Conservation (phyloP, 2,113 vertebrate genomes). For the Mirza zaza region DNA sequence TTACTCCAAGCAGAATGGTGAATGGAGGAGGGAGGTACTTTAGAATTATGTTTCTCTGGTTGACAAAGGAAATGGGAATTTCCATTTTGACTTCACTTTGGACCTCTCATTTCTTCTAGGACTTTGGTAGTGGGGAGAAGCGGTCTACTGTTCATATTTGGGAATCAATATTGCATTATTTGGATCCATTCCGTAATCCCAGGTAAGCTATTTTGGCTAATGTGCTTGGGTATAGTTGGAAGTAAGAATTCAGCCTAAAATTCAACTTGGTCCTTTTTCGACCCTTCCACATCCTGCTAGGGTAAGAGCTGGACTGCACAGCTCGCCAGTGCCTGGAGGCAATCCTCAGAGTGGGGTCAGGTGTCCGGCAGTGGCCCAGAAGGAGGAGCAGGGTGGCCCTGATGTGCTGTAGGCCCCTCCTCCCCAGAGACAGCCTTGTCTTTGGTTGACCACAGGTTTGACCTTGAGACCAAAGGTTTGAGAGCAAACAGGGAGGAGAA, state of each 20-base stretch:
- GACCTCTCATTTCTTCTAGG: conserved; percentile 15
- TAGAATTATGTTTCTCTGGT: conserved; percentile 1
- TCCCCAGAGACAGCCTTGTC: neutral
- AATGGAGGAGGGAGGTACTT: neutral
- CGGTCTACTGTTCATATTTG: neutral
- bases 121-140: neutral
- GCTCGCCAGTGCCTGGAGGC: neutral
- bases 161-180: neutral
- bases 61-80: neutral
- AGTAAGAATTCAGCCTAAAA: neutral
- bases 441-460: neutral
- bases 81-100: conserved; percentile 42
- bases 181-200: neutral
- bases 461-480: neutral
- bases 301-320: neutral
- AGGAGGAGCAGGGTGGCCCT: neutral
- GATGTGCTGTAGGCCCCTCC: neutral
- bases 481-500: neutral
- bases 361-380: neutral
- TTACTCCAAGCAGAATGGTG: neutral
- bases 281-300: neutral
- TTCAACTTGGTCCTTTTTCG: neutral
- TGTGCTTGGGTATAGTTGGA: neutral
- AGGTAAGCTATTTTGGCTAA: neutral
- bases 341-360: neutral